Evolutionary conservation across 2,113 vertebrate genomes (phyloP).

Genomic region (Otus sunia): DNA sequence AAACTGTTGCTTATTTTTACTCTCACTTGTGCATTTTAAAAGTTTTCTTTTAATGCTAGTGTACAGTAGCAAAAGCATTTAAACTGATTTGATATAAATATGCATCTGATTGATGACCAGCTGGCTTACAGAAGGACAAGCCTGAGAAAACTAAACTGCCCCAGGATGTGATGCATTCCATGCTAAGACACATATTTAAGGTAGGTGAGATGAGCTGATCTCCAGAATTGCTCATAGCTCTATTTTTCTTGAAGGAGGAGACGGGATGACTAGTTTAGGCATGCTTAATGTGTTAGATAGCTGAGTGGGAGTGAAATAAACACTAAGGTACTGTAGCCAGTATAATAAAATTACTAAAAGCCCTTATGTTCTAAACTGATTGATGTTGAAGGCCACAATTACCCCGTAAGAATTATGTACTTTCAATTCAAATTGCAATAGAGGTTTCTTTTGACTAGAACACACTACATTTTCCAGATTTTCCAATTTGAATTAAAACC

Average conservation of each 20-base stretch:
- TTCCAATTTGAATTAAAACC: background rate
- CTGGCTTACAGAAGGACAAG: background rate
- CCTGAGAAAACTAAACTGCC: background rate
- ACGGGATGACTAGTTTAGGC: background rate
- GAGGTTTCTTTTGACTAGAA: background rate
- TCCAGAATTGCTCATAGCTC: background rate
- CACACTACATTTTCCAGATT: accelerated
- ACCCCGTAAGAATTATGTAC: background rate
- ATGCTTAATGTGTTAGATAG: background rate
- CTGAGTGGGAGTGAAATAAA: background rate
- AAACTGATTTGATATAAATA: background rate
- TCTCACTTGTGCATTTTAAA: background rate
- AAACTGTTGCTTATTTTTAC: background rate
- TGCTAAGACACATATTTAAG: background rate
- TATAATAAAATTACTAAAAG: background rate
- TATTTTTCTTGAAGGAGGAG: background rate
- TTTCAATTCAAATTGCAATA: background rate
- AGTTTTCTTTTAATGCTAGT: background rate
- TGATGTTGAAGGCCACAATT: background rate
- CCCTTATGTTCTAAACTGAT: background rate
- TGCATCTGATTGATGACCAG: background rate
- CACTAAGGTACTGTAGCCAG: background rate
- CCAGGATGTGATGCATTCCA: background rate
- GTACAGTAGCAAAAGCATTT: background rate
- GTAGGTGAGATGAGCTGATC: background rate